Evolutionary conservation across 2,797 vertebrate genomes (phyloP).

Genomic region (Carcharodon carcharias): DNA sequence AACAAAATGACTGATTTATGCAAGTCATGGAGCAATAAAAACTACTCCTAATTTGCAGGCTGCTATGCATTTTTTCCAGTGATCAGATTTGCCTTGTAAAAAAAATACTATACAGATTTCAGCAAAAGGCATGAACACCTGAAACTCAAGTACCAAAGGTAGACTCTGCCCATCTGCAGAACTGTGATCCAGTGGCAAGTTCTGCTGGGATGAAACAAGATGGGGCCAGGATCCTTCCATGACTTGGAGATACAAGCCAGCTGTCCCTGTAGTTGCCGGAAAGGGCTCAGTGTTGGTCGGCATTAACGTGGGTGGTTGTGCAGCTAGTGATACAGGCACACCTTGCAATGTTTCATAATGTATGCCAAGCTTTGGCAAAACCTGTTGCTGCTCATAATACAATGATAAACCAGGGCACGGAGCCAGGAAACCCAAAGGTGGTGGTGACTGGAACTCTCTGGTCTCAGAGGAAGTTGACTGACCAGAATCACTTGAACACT

Average conservation of each 20-base stretch:
- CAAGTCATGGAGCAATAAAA: not conserved
- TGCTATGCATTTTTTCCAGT: conserved; percentile 18
- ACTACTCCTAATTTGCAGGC: conserved; percentile 24
- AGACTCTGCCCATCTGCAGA: conserved; percentile 60
- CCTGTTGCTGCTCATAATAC: conserved; percentile 24
- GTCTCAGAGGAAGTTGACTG: conserved; percentile 82
- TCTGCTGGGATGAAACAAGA: conserved; percentile 45
- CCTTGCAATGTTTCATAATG: conserved; percentile 13
- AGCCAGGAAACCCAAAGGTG: conserved; percentile 54
- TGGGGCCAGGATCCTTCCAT: conserved; percentile 65
- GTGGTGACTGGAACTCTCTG: conserved; percentile 85
- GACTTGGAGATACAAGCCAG: conserved; percentile 72
- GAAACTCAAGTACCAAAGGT: conserved; percentile 61
- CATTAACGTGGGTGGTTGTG: not conserved
- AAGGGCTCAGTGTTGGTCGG: conserved; percentile 12
- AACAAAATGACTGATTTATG: not conserved
- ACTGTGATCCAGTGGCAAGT: conserved; percentile 56
- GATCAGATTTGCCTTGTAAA: not conserved
- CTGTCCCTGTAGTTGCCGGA: conserved; percentile 50
- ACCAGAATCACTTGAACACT: conserved; percentile 86
- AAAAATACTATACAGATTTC: conserved; percentile 24
- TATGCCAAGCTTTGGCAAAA: not conserved
- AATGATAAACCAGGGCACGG: not conserved
- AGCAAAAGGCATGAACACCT: conserved; percentile 29
- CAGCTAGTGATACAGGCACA: conserved; percentile 18